Evolutionary conservation across 2,888 invertebrate genomes (phyloP).

Genomic region (Cerceris rybyensis): DNA sequence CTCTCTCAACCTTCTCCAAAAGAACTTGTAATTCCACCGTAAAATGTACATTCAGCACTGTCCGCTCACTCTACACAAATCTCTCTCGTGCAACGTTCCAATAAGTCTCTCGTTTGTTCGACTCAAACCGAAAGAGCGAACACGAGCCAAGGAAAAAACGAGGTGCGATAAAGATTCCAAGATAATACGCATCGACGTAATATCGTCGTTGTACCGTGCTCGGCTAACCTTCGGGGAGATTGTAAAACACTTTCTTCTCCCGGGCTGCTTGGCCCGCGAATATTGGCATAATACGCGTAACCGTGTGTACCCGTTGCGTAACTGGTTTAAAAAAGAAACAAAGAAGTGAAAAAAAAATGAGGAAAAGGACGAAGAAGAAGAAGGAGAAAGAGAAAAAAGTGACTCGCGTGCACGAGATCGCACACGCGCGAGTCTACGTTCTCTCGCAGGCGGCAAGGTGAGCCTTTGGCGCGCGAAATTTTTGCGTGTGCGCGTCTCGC

Average conservation of each 20-base stretch:
- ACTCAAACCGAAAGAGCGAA: no score
- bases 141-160: no score
- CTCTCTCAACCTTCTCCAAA: no score
- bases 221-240: constrained; percentile 4
- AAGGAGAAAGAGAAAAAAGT: background rate
- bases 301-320: constrained; percentile 47
- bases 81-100: no score
- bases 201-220: constrained; percentile 15
- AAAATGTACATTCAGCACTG: no score
- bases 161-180: background rate
- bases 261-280: constrained; percentile 12
- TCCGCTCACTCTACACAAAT: no score
- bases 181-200: background rate
- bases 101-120: no score
- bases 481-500: constrained; percentile 30
- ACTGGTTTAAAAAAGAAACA: constrained; percentile 17
- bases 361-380: no score
- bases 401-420: constrained; percentile 52
- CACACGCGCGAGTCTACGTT: constrained; percentile 37
- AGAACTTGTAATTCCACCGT: no score
- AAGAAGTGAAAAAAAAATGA: no score
- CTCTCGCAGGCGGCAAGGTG: constrained; percentile 64
- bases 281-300: constrained; percentile 58
- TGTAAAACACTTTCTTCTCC: constrained; percentile 44
- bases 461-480: constrained; percentile 52